These are phyloP conservation scores for Stegophylla sp. DNA, from an alignment of 2,888 invertebrate genomes.

Conservation along the genomic window DNA sequence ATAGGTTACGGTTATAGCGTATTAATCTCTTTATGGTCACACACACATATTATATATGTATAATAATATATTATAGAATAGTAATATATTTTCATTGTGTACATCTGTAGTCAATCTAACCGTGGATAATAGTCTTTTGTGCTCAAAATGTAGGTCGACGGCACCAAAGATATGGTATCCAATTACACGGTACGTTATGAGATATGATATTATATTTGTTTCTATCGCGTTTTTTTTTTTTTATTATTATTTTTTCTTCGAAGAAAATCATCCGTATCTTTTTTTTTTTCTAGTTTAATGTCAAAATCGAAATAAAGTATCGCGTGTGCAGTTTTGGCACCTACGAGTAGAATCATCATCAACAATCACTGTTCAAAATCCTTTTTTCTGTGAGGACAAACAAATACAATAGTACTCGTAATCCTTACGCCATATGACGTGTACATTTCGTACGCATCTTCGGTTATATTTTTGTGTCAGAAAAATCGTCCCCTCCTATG, in stretches of 20 bases:
- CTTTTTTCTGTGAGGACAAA: background rate
- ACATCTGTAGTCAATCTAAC: conserved; percentile 50
- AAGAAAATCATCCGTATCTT: conserved; percentile 1
- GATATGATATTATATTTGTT: conserved; percentile 2
- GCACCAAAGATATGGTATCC: conserved; percentile 56
- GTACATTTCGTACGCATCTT: background rate
- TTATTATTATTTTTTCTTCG: no score
- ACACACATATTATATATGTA: conserved; percentile 11
- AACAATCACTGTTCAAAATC: background rate
- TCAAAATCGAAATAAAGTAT: background rate
- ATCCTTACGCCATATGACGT: background rate
- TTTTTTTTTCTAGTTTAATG: background rate
- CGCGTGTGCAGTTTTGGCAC: background rate
- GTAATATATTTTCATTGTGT: conserved; percentile 39
- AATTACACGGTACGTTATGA: conserved; percentile 54
- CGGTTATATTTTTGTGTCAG: conserved; percentile 4
- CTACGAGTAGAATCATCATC: background rate
- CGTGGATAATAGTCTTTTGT: conserved; percentile 54
- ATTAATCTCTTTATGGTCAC: conserved; percentile 21
- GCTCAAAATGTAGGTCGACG: conserved; percentile 49
- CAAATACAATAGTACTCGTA: background rate
- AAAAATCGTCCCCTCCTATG: conserved; percentile 12
- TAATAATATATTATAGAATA: no score
- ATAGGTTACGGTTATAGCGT: conserved; percentile 16
- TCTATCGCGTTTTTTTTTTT: background rate